Base-by-base conservation (phyloP, 1,140 invertebrate species). In the Ephestia elutella region DNA sequence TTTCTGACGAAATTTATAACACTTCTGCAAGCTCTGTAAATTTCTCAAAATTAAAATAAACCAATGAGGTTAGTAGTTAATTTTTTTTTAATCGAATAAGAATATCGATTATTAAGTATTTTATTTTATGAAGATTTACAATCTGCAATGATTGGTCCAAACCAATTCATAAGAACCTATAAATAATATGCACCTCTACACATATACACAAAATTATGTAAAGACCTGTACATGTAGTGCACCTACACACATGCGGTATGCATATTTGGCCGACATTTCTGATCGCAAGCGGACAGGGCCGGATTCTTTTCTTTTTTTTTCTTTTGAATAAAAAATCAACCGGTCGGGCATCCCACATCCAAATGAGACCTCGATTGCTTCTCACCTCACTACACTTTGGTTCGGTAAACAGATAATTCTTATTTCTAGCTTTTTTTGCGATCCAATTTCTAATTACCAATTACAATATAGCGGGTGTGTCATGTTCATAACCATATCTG, bases 361-460 rank as follows among this genome's bases (percentile, higher is more conserved):
- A 75, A 79, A 82, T 77, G 72, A 78, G 67, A 54, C 44, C 63
- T 64, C 68, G 68, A 80, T 80, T 71, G 73, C 59, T 78, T 79
- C 70, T 70, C 78, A 75, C 76, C 73, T 74, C 62, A 69, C 71
- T 66, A 58, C 64, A 53, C 62, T 55, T 13, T 21, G 55, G 50
- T 54, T 13, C 32, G 55, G 50, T 54, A 57, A 44, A 30, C 50
- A 50, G 15, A 58, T 51, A 20, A 50, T 32, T 20, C 35, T 51
- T 35, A 51, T 49, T 49, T 20, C 21, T 58, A 51, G 30, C 54
- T 48, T 8, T 51, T 58, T 51, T 49, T 58, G 25, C 49, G 28
- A 35, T n/a, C 49, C 56, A 58, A 8, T 51, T 50, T 13, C 13
- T 48, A 28, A 28, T 57, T 49, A 44, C 15, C 50, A n/a, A 25